Conservation (phyloP, 2,797 vertebrate genomes). For the Hypotaenidia okinawae region DNA sequence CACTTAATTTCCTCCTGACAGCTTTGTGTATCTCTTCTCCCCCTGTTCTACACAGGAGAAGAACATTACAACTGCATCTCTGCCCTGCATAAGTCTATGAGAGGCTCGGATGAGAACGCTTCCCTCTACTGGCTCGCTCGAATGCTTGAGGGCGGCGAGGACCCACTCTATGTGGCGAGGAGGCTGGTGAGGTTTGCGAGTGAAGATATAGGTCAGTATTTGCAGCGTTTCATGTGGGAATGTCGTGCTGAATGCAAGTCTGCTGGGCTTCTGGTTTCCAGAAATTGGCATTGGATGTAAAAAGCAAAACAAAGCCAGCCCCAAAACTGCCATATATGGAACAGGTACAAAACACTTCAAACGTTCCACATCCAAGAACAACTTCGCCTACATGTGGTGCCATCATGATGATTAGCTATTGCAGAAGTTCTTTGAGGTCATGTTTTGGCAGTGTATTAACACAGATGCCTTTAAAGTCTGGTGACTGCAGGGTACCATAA, state of each 20-base stretch:
- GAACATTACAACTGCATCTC: conserved; percentile 98
- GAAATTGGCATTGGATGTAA: neutral
- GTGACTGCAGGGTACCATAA: neutral
- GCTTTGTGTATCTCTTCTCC: neutral
- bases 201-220: conserved; percentile 91
- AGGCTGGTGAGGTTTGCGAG: conserved; percentile 95
- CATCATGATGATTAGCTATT: neutral
- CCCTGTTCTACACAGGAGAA: conserved; percentile 69
- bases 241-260: neutral
- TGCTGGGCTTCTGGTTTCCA: neutral
- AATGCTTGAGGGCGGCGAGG: conserved; percentile 97
- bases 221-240: neutral
- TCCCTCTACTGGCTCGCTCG: conserved; percentile 97
- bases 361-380: neutral
- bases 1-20: neutral
- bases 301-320: neutral
- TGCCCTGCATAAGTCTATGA: conserved; percentile 95
- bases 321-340: neutral
- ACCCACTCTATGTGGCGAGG: conserved; percentile 93
- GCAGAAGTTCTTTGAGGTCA: neutral
- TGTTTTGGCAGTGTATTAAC: neutral
- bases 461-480: neutral
- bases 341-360: neutral
- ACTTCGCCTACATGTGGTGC: neutral
- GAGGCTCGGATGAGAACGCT: conserved; percentile 92